Evolutionary conservation across 2,797 vertebrate species (phyloP).

Genomic region (Nothura maculosa): DNA sequence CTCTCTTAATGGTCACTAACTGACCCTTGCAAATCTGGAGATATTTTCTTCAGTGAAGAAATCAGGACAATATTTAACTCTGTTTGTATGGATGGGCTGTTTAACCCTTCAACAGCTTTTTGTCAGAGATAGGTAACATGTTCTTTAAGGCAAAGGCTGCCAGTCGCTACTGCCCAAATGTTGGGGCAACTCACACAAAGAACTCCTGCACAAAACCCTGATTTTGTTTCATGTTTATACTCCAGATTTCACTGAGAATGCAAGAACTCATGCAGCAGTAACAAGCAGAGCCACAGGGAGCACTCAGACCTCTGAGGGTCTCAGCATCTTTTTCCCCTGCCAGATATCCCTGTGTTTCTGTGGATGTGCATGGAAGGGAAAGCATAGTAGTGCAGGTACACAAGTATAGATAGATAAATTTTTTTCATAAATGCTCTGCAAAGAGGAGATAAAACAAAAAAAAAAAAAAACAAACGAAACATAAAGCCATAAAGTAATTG

Average conservation of each 20-base stretch:
- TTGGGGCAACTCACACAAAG: background rate
- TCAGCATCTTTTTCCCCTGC: accelerated
- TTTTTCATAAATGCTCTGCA: background rate
- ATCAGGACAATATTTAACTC: background rate
- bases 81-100: background rate
- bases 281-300: background rate
- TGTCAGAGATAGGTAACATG: background rate
- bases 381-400: background rate
- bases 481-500: background rate
- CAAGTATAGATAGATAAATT: background rate
- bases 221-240: background rate
- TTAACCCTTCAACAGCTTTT: background rate
- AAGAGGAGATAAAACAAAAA: background rate
- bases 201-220: background rate
- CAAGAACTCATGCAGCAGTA: background rate
- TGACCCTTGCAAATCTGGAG: background rate
- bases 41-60: background rate
- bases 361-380: background rate
- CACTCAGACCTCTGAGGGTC: background rate
- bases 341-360: background rate
- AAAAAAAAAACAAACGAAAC: background rate
- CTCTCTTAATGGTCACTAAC: background rate
- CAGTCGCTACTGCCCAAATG: background rate
- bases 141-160: background rate
- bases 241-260: background rate